Percentiles rank a stretch among this genome's conserved stretches.
phyloP scores from a whole-genome alignment of 2,113 vertebrate genomes.

The Alexandromys fortis region DNA sequence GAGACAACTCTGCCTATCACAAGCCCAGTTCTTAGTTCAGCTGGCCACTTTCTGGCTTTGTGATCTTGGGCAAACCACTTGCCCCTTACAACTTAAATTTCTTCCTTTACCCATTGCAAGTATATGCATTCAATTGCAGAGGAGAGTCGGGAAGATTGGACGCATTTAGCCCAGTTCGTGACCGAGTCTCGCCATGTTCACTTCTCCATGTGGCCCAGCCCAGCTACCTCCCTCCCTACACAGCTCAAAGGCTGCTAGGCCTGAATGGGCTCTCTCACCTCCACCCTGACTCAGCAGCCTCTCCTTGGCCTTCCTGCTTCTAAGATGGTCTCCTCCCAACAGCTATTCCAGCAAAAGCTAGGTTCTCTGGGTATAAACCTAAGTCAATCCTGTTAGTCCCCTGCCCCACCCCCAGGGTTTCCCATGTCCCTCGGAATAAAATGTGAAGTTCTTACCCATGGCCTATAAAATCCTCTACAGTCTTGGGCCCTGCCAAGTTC shows the following conservation, averaged over 20 bases:
- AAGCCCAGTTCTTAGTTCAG: neutral
- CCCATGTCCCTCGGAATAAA: neutral
- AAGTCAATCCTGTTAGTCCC: neutral
- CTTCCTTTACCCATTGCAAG: neutral
- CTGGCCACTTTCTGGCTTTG: neutral
- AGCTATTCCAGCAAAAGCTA: neutral
- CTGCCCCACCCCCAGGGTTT: neutral
- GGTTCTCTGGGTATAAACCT: neutral
- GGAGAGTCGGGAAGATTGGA: neutral
- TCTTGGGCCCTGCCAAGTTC: neutral
- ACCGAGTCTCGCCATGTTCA: neutral
- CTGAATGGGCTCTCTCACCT: neutral
- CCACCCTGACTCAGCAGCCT: neutral
- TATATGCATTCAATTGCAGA: constrained; percentile 5
- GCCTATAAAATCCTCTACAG: neutral
- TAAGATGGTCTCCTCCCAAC: neutral
- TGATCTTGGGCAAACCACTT: neutral
- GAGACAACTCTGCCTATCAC: neutral
- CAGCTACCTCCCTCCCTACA: neutral
- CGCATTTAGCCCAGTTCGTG: neutral
- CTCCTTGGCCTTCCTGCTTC: neutral
- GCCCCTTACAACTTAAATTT: constrained; percentile 13
- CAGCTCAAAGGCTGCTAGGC: neutral
- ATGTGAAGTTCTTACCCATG: neutral
- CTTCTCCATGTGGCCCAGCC: neutral